Conservation (phyloP, 2,113 vertebrate genomes). For the Onychostoma macrolepis region DNA sequence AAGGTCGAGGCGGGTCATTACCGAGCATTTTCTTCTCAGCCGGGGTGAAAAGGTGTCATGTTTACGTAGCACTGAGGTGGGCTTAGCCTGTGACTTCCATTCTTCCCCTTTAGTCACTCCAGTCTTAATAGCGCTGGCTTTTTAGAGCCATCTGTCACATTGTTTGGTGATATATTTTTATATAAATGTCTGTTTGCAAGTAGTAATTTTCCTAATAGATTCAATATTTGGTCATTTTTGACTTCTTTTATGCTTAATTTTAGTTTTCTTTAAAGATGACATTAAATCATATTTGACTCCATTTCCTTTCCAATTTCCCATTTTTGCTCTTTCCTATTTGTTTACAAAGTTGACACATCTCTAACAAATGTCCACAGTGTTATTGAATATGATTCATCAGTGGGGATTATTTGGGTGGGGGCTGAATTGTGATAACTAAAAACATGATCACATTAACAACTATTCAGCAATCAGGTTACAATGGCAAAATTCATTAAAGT, state of each 20-base stretch:
- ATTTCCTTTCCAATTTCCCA: neutral
- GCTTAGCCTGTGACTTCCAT: slow-evolving; percentile 48
- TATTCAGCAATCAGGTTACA: too few relatives aligned
- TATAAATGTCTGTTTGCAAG: slow-evolving; percentile 7
- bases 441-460: neutral
- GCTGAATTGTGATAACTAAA: neutral
- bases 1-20: slow-evolving; percentile 84
- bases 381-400: neutral
- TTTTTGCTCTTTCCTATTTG: neutral
- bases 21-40: slow-evolving; percentile 77
- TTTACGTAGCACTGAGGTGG: slow-evolving; percentile 58
- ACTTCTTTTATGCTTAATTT: neutral
- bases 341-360: neutral
- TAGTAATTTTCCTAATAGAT: neutral
- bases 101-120: neutral
- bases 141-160: neutral
- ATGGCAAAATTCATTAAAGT: too few relatives aligned
- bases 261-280: neutral
- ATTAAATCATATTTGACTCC: neutral
- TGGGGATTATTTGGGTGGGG: neutral
- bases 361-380: neutral
- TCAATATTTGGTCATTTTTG: neutral
- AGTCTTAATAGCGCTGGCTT: neutral
- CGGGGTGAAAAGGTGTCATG: slow-evolving; percentile 61
- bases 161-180: neutral